Evolutionary conservation across 2,113 vertebrate genomes (phyloP).

Genomic region (Ctenodactylus gundi): DNA sequence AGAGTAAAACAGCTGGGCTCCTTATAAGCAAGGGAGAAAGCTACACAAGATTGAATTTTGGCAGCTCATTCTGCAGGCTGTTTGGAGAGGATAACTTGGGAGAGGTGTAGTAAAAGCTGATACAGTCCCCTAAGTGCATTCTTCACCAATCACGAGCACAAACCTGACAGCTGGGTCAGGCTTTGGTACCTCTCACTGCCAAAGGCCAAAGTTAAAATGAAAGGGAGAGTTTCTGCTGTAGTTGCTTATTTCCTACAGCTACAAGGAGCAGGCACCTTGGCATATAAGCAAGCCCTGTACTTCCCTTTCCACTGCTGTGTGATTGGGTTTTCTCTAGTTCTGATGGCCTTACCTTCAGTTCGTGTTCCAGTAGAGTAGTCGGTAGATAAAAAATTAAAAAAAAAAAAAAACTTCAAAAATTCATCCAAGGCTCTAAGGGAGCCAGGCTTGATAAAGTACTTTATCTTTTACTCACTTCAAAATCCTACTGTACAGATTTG

Average conservation of each 20-base stretch:
- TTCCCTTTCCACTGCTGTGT: neutral
- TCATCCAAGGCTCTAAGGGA: neutral
- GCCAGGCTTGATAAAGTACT: neutral
- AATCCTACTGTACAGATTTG: neutral
- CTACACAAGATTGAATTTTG: neutral
- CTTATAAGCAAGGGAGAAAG: neutral
- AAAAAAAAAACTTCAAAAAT: neutral
- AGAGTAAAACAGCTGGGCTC: neutral
- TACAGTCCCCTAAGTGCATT: neutral
- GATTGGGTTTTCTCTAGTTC: neutral
- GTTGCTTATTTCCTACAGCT: neutral
- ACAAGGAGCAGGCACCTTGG: neutral
- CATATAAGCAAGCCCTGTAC: neutral
- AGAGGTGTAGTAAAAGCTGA: neutral
- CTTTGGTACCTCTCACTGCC: neutral
- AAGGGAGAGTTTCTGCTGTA: neutral
- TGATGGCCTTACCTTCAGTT: neutral
- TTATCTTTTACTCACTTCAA: neutral
- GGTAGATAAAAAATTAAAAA: neutral
- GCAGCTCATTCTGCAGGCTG: neutral
- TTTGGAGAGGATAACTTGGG: neutral
- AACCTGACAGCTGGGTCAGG: neutral
- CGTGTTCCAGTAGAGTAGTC: neutral
- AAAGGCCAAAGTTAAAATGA: neutral
- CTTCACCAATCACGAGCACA: neutral